Conservation (phyloP, 1,140 invertebrate genomes). For the Lasioglossum baleicum region DNA sequence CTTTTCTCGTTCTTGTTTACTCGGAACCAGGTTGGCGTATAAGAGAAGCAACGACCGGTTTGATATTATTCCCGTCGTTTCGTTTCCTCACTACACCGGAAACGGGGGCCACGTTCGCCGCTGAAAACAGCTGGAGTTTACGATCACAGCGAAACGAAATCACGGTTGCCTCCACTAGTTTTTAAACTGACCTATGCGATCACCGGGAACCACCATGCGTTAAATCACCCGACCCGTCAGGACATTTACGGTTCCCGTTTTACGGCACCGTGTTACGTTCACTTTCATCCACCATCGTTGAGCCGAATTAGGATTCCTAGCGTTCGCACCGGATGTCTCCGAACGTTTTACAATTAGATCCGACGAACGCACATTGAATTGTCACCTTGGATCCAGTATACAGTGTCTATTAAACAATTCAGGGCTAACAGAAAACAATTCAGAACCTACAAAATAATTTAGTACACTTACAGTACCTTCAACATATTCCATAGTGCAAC, state of each 20-base stretch:
- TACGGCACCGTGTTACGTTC: constrained; percentile 15
- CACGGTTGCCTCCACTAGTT: background rate
- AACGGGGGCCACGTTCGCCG: background rate
- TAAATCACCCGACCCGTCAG: constrained; percentile 24
- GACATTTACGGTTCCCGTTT: constrained; percentile 33
- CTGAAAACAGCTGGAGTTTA: constrained; percentile 2
- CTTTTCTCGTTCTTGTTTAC: too few relatives aligned
- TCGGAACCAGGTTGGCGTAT: too few relatives aligned
- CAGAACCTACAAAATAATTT: too few relatives aligned
- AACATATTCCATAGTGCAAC: too few relatives aligned
- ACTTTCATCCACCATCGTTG: constrained; percentile 1
- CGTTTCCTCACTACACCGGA: background rate
- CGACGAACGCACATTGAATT: too few relatives aligned
- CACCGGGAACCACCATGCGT: background rate
- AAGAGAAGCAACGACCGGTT: background rate
- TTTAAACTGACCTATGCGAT: background rate
- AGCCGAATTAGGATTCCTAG: background rate
- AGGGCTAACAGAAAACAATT: too few relatives aligned
- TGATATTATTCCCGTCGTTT: background rate
- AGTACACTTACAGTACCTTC: too few relatives aligned
- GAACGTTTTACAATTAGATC: too few relatives aligned
- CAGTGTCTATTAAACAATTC: too few relatives aligned
- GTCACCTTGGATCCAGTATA: too few relatives aligned
- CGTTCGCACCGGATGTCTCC: too few relatives aligned
- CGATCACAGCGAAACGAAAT: constrained; percentile 12